Base-by-base conservation (phyloP, 2,888 invertebrate genomes). In the Ectemnius cavifrons region DNA sequence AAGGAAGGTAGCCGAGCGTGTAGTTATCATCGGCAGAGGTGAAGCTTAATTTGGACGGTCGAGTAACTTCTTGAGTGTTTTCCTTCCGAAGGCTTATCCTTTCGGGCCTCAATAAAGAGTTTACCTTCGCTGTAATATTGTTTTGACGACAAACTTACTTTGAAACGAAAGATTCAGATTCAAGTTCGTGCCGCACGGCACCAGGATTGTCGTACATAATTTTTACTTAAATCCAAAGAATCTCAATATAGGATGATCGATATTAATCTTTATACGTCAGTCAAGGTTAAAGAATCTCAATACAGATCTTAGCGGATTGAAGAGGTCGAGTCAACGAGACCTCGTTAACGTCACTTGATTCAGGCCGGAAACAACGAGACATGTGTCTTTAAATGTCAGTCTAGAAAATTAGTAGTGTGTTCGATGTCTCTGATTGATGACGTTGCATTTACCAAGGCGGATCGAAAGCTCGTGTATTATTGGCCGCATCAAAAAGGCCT, bases 401-500 rank as follows among this genome's bases (percentile, higher is more conserved):
- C 72, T 63, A 72, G 62, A 65, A 68, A 71, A 81, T 81, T 77
- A 79, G 68, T 75, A 77, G 73, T 81, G 74, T 69, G 73, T 65
- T 60, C 57, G 79, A 69, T 73, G 47, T 71, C 65, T 66, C 68
- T 79, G 78, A 81, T 81, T 75, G 79, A 78, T 80, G 82, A 76
- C 74, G 70, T 65, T 71, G 75, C 74, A 78, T 81, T 80, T 76
- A 81, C 73, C 75, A 70, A 71, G 37, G 67, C 69, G 28, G 65
- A 37, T 68, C 74, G 63, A 73, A 73, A 67, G 72, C 37, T 37
- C 58, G 59, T 62, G 20, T 61, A 83, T 83, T 83, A 83, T 81
- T 73, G 78, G 58, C 79, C 76, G 78, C 78, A 86, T 80, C 80
- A 81, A 79, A 86, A 86, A 87, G 37, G 66, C 77, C 67, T 79